Conservation (phyloP, 2,888 invertebrate species). For the Campopleginae sp. region DNA sequence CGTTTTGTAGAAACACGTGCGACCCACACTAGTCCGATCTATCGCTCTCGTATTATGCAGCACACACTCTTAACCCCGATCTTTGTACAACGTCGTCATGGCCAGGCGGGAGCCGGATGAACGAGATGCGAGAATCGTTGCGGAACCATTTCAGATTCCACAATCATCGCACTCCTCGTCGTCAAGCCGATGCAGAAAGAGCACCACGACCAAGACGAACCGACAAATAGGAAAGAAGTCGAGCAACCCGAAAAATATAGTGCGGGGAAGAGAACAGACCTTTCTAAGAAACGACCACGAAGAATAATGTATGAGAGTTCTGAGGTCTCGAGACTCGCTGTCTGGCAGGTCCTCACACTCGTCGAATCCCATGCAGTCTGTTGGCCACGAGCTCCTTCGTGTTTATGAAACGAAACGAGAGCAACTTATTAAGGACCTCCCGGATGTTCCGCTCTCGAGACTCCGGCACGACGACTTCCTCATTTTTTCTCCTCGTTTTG, state of each 20-base stretch:
- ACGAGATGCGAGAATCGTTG: slow-evolving; percentile 42
- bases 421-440: slow-evolving; percentile 56
- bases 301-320: slow-evolving; percentile 19
- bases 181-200: slow-evolving; percentile 15
- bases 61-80: slow-evolving; percentile 37
- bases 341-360: slow-evolving; percentile 65
- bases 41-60: slow-evolving; percentile 31
- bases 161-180: slow-evolving; percentile 9
- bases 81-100: slow-evolving; percentile 30
- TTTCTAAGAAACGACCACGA: slow-evolving; percentile 54
- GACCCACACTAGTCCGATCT: slow-evolving; percentile 69
- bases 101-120: background rate
- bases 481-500: slow-evolving; percentile 35
- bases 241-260: slow-evolving; percentile 52
- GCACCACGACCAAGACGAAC: background rate
- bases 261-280: slow-evolving; percentile 45
- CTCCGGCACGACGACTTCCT: slow-evolving; percentile 63
- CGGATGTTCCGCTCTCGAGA: slow-evolving; percentile 33
- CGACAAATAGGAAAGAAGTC: slow-evolving; percentile 46
- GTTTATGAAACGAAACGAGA: slow-evolving; percentile 45
- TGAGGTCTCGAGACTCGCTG: slow-evolving; percentile 63
- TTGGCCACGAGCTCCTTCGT: slow-evolving; percentile 14
- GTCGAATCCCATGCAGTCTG: slow-evolving; percentile 58
- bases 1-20: slow-evolving; percentile 81
- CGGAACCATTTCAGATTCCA: slow-evolving; percentile 54